Evolutionary conservation across 2,888 invertebrate species (phyloP), one percentile per base, ranked within the genome.

Genomic region (Dasysyrphus albostriatus): DNA sequence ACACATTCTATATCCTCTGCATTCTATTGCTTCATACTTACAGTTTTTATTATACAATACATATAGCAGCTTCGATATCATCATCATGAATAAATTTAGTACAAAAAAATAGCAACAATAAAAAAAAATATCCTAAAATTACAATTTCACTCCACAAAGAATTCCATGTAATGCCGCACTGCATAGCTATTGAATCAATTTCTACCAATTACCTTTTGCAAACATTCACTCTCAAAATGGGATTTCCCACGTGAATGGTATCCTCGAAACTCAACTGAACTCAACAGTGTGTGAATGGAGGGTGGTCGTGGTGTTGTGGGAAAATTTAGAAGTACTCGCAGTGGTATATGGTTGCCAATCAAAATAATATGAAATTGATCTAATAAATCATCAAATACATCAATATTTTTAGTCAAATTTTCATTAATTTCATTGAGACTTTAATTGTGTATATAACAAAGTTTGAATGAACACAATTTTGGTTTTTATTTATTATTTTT

Each of bases 151-250:
- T 72, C 49, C 69, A 69, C 37, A 74, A 75, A 75, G 65, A 63
- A 61, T 59, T 51, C 19, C 37, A 14, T 72, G 54, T 77, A 54
- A 12, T 39, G 54, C 70, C 61, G 24, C 74, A 59, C 58, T 59
- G 39, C 78, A 59, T 44, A 70, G 47, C 78, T 54, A 87, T 83
- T 83, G 83, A 87, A 83, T 83, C 87, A 83, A 83, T 78, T 78
- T 83, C 75, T 83, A n/a, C 83, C 79, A 78, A 83, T 87, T 87
- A 87, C 79, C 74, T 83, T 87, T 79, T 54, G 83, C 87, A 87
- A 87, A 87, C 87, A 87, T 83, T 83, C 83, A 65, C 72, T 69
- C 65, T 70, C 54, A 87, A 24, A 87, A 85, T 82, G 58, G 75
- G 67, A 87, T 87, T 87, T 87, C 75, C 77, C 85, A 85, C 74